phyloP scores from a whole-genome alignment of 2,888 invertebrate species.

The Cosmia trapezina region DNA sequence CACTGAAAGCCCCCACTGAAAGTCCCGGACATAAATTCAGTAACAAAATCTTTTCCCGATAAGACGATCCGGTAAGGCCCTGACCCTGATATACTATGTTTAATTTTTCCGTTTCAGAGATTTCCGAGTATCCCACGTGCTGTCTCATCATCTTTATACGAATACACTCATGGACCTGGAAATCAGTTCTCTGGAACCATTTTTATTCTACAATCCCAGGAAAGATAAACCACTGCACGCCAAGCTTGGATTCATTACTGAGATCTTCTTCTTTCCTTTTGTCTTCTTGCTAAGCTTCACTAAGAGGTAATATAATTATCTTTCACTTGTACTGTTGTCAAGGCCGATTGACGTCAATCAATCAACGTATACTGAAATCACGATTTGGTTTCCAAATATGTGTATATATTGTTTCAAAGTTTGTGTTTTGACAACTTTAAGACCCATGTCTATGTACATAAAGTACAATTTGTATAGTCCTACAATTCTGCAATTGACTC shows the following conservation, averaged over 20 bases:
- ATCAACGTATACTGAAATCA: not conserved
- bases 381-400: not conserved
- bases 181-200: conserved; percentile 92
- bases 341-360: not conserved
- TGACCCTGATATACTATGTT: not conserved
- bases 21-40: not conserved
- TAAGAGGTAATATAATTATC: conserved; percentile 58
- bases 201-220: conserved; percentile 92
- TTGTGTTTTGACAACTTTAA: no score
- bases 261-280: conserved; percentile 81
- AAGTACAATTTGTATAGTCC: not conserved
- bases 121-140: conserved; percentile 93
- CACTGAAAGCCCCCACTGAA: no score
- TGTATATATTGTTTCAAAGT: no score
- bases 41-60: not conserved
- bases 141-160: conserved; percentile 95
- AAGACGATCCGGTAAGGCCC: not conserved
- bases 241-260: conserved; percentile 88
- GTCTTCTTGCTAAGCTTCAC: conserved; percentile 78
- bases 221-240: conserved; percentile 86
- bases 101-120: conserved; percentile 85
- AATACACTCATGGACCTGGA: conserved; percentile 94
- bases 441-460: not conserved
- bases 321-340: not conserved
- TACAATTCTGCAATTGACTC: not conserved